Evolutionary conservation across 1,140 invertebrate genomes (phyloP).

Genomic region (Platorchestia sp.): DNA sequence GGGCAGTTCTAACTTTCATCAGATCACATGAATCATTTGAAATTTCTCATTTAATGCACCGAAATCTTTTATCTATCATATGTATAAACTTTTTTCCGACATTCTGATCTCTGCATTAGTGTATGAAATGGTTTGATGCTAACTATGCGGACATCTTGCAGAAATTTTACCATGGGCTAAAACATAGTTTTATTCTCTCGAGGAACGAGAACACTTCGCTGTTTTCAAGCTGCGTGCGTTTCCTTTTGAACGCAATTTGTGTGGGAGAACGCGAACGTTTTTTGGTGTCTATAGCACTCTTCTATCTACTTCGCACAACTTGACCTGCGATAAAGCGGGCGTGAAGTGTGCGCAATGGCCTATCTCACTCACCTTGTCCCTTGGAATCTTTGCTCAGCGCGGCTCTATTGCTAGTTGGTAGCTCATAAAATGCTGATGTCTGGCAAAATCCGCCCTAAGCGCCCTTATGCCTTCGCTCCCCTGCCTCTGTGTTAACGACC

Average conservation of each 20-base stretch:
- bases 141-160: neutral
- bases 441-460: constrained; percentile 41
- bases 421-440: constrained; percentile 49
- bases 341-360: constrained; percentile 1
- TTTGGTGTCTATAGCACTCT: neutral
- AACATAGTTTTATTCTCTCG: neutral
- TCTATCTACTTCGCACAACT: neutral
- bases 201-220: neutral
- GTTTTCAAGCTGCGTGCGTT: neutral
- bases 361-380: constrained; percentile 52
- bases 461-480: constrained; percentile 12
- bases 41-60: no score
- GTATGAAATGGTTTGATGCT: neutral
- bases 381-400: constrained; percentile 49
- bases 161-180: neutral
- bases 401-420: constrained; percentile 49
- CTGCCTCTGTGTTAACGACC: constrained; percentile 32
- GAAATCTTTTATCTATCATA: no score
- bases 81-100: no score
- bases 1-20: no score
- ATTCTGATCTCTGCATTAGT: neutral
- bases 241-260: neutral
- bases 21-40: no score
- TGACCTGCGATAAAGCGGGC: constrained; percentile 24
- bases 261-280: neutral